Evolutionary conservation across 2,113 vertebrate genomes (phyloP), one percentile per base, ranked within the genome.

Genomic region (Nesogale talazaci): DNA sequence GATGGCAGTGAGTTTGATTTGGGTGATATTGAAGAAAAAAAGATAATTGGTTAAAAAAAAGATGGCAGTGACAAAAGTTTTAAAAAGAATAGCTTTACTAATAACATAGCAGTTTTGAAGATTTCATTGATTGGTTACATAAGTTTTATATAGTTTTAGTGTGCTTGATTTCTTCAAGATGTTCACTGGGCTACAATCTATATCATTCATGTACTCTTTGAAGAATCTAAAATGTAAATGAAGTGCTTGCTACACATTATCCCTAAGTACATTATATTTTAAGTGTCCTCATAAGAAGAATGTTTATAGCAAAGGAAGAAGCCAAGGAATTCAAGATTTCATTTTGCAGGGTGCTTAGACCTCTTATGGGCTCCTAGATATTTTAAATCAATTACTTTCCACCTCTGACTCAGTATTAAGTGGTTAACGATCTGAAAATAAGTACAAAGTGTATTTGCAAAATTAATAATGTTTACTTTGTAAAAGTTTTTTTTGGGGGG

Each of bases 161-260:
- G 52, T 80, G 20, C 57, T 90, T 86, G 38, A 46, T 78, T 16
- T 91, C 20, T 16, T 91, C 15, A 25, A 69, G 25, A 2, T 80
- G 4, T 89, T 86, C 80, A 91, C 20, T 80, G 12, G 38, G 3
- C 38, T 80, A 77, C 23, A 25, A 36, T 88, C 61, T 78, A 70
- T 11, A 56, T 78, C 52, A 67, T 38, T 67, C 2, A 40, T 34
- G 31, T 14, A 14, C 9, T 83, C 36, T 83, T 3, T 78, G 22
- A 93, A 74, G 80, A 61, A 17, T n/a, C 59, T 83, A 79, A 86
- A 19, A 89, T 89, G 76, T 86, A 56, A 93, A 61, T 76, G n/a
- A 88, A 93, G 65, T 91, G 27, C 65, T 17, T 82, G 2, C 31
- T 78, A 74, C 17, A 40, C 84, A 42, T 82, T 34, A 22, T 36